Evolutionary conservation across 2,888 invertebrate genomes (phyloP), one percentile per base, ranked within the genome.

Genomic region (Crossocerus cetratus): DNA sequence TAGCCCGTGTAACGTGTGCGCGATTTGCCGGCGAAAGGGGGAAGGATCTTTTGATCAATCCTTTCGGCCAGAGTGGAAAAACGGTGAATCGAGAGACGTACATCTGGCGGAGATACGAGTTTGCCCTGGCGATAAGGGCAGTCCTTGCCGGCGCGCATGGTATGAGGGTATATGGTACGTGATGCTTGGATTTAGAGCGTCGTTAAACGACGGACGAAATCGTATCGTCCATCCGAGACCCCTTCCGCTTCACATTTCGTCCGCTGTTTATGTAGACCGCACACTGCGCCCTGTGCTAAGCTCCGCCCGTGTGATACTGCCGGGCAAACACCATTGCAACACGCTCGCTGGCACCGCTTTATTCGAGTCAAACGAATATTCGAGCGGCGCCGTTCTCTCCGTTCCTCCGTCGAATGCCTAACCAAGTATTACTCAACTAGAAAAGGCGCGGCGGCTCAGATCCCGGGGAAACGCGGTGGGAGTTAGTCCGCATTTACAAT

Each of bases 121-220:
- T 44, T 20, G 45, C 16, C 45, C 21, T 21, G 3, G 14, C n/a
- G 45, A 45, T 60, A 21, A 60, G 22, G 16, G n/a, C 8, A 32
- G 32, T 32, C 11, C 32, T 32, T 32, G 32, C 32, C 8, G 11
- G 32, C 1, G 32, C 8, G 32, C 32, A 32, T 8, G 32, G 11
- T 32, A 32, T 32, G 32, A 0, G 5, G 8, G 32, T 4, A 1
- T 32, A 32, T 32, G 32, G 32, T 32, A 60, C 45, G 21, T 22
- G 20, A 60, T 45, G 22, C 14, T 45, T 21, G 45, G 22, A 20
- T 60, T 60, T 60, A 60, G 45, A 22, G 44, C 22, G 60, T 60
- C 60, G 45, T 60, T 45, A 60, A 60, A 44, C 60, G 58, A 43
- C 42, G 22, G 58, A 58, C 42, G 43, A 21, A 49, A n/a, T 45